Percentiles rank a stretch among this genome's conserved stretches.
phyloP scores from a whole-genome alignment of 2,113 vertebrate genomes.

The Xiphophorus maculatus region DNA sequence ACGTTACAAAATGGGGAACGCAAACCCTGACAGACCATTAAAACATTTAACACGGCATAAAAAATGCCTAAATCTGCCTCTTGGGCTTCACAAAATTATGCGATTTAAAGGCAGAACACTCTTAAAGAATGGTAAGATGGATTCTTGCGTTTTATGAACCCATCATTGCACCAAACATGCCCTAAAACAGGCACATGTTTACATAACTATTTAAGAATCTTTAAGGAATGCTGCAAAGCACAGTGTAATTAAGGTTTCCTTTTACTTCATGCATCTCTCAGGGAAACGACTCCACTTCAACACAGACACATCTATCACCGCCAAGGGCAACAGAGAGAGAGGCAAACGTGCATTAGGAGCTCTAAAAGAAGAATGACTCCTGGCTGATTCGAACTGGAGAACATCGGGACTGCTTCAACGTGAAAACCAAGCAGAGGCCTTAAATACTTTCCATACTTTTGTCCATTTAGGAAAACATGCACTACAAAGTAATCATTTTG shows the following conservation, averaged over 20 bases:
- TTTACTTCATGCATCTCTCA: constrained; percentile 25
- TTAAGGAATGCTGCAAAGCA: constrained; percentile 1
- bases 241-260: constrained; percentile 27
- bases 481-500: not conserved
- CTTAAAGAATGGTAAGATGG: not conserved
- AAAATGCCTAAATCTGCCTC: not conserved
- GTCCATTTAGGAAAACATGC: not conserved
- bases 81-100: not conserved
- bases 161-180: constrained; percentile 1
- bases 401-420: not conserved
- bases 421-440: not conserved
- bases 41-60: not conserved
- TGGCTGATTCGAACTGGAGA: not conserved
- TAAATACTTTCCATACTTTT: not conserved
- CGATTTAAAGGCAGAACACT: not conserved
- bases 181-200: not conserved
- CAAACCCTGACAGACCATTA: not conserved
- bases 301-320: constrained; percentile 33
- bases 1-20: not conserved
- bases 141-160: not conserved
- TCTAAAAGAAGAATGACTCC: constrained; percentile 7
- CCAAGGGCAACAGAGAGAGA: constrained; percentile 9
- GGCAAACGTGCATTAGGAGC: constrained; percentile 1
- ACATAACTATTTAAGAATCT: not conserved
- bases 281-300: constrained; percentile 22